Evolutionary conservation across 2,888 invertebrate genomes (phyloP).

Genomic region (Amphipyra berbera): DNA sequence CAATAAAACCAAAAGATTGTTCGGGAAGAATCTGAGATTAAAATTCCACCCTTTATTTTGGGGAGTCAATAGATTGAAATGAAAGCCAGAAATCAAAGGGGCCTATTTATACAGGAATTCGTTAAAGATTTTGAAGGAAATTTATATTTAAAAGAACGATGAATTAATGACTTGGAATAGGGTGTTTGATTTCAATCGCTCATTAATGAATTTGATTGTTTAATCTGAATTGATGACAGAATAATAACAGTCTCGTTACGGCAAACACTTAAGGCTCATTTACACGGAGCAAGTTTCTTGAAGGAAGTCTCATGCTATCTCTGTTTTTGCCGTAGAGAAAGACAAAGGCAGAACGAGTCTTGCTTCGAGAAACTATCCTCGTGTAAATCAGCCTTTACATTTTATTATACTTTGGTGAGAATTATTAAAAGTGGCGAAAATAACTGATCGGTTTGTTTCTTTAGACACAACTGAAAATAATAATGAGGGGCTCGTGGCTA

Average conservation of each 20-base stretch:
- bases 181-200: slow-evolving; percentile 30
- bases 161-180: slow-evolving; percentile 23
- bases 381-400: too few relatives aligned
- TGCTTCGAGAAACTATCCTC: too few relatives aligned
- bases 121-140: slow-evolving; percentile 55
- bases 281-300: too few relatives aligned
- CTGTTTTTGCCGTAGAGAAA: too few relatives aligned
- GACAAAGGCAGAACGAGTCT: too few relatives aligned
- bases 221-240: background rate
- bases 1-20: slow-evolving; percentile 61
- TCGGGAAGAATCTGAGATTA: slow-evolving; percentile 72
- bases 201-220: slow-evolving; percentile 18
- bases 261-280: too few relatives aligned
- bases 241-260: background rate
- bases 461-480: too few relatives aligned
- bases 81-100: slow-evolving; percentile 76
- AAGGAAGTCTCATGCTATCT: too few relatives aligned
- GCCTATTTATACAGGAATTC: slow-evolving; percentile 68
- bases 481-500: too few relatives aligned
- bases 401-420: too few relatives aligned
- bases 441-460: too few relatives aligned
- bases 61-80: slow-evolving; percentile 78
- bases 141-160: slow-evolving; percentile 38
- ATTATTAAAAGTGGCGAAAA: too few relatives aligned
- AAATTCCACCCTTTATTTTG: slow-evolving; percentile 79